Evolutionary conservation across 1,140 invertebrate species (phyloP), one percentile per base, ranked within the genome.

Genomic region (Heliothis virescens): DNA sequence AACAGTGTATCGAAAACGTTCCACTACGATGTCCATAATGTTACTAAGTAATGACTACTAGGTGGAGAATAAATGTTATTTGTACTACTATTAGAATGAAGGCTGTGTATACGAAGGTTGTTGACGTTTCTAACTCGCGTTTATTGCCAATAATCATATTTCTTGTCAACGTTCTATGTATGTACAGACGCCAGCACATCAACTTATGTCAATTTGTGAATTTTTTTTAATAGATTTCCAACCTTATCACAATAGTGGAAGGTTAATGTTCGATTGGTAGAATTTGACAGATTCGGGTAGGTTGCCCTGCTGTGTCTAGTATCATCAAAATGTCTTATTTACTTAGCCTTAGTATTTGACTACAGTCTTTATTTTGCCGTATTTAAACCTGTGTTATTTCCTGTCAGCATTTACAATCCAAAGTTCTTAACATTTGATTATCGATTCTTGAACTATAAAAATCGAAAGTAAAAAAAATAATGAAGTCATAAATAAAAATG

Each of bases 1-100:
- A 71, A 71, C 67, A 71, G 67, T 53, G 1, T 29, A 71, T 53
- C 12, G 67, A 71, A 71, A 71, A 71, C 67, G 67, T 71, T 71
- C 48, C 67, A 71, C 48, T 21, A 62, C 34, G 34, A 41, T 63
- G 60, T 41, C 15, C 34, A 21, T 29, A 52, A 53, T 26, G 18
- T 53, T 26, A 53, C 18, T 71, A 29, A 26, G 48, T 71, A 71
- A 71, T 53, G 21, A 53, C 48, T 26, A 26, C 50, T n/a, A 15
- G 12, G n/a, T 50, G 47, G 18, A 18, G 47, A 71, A 71, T 71
- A 53, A 53, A 53, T n/a, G 18, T 53, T 71, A 53, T 71, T 71
- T 71, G 67, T 53, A 29, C 52, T 29, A n/a, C 18, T 71, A 53
- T 71, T 71, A 71, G 67, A 34, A 53, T 13, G 67, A 71, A 53